These are phyloP conservation scores for Gymnothorax javanicus DNA, from an alignment of 2,797 vertebrate genomes.

Conservation along the genomic window DNA sequence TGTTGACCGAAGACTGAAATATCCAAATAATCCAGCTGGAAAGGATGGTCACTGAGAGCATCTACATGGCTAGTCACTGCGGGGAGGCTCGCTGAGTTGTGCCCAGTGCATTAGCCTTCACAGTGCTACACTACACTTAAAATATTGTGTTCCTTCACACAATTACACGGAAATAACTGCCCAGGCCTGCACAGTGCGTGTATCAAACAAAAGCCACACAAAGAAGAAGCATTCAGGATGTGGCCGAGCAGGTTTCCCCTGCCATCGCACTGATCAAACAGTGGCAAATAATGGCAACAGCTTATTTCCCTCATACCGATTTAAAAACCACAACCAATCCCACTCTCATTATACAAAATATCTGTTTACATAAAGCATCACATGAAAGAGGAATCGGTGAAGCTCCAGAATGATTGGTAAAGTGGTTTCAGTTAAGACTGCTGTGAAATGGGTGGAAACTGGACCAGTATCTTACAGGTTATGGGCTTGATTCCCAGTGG, in stretches of 20 bases:
- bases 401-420: neutral
- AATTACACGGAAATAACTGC: constrained; percentile 35
- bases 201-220: constrained; percentile 29
- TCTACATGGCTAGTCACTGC: neutral
- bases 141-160: constrained; percentile 27
- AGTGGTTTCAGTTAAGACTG: neutral
- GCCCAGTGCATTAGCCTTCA: constrained; percentile 1
- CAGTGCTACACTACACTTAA: constrained; percentile 3
- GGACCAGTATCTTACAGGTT: neutral
- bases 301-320: neutral
- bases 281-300: constrained; percentile 33
- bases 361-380: neutral
- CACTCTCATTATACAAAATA: neutral
- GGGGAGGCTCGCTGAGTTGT: neutral
- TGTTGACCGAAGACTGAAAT: neutral
- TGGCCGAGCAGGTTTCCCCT: neutral
- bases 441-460: neutral
- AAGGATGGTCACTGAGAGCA: neutral
- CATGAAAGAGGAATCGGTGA: neutral
- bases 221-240: neutral
- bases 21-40: neutral
- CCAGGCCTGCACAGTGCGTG: constrained; percentile 44
- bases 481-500: neutral
- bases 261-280: constrained; percentile 48
- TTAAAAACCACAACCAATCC: neutral